phyloP scores from a whole-genome alignment of 1,140 invertebrate genomes.

The Riptortus pedestris region DNA sequence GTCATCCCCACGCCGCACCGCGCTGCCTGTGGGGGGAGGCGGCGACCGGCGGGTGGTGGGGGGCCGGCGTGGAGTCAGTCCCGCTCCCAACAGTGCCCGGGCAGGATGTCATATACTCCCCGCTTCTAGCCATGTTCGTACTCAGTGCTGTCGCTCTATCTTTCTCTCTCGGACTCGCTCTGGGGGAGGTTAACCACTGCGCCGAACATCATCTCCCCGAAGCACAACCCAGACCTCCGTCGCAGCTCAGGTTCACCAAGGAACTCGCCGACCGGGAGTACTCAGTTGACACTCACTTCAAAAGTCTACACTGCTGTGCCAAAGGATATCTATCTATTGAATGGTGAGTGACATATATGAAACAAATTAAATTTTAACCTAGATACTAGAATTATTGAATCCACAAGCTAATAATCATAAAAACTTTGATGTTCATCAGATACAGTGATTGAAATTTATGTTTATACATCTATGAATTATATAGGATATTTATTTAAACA shows the following conservation, averaged over 20 bases:
- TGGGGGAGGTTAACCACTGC: slow-evolving; percentile 19
- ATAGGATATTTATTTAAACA: no score
- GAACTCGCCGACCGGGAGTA: slow-evolving; percentile 53
- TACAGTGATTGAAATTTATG: no score
- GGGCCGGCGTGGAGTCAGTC: not conserved
- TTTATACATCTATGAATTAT: no score
- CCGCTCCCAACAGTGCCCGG: not conserved
- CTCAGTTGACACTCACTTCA: slow-evolving; percentile 54
- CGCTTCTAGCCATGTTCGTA: not conserved
- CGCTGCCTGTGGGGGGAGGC: no score
- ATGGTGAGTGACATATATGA: slow-evolving; percentile 57
- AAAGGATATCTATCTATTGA: slow-evolving; percentile 62
- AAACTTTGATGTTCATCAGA: no score
- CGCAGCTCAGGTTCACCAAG: slow-evolving; percentile 46
- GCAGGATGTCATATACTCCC: not conserved
- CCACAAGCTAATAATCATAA: no score
- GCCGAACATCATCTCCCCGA: not conserved
- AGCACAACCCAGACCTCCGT: not conserved
- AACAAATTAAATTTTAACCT: no score
- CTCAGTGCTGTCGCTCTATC: not conserved
- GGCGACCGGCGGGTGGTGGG: not conserved
- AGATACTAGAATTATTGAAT: no score
- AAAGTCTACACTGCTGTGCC: slow-evolving; percentile 62
- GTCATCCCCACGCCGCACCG: no score
- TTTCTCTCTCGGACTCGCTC: not conserved